Evolutionary conservation across 2,113 vertebrate species (phyloP), one percentile per base, ranked within the genome.

Genomic region (Chlorodrepanis virens): DNA sequence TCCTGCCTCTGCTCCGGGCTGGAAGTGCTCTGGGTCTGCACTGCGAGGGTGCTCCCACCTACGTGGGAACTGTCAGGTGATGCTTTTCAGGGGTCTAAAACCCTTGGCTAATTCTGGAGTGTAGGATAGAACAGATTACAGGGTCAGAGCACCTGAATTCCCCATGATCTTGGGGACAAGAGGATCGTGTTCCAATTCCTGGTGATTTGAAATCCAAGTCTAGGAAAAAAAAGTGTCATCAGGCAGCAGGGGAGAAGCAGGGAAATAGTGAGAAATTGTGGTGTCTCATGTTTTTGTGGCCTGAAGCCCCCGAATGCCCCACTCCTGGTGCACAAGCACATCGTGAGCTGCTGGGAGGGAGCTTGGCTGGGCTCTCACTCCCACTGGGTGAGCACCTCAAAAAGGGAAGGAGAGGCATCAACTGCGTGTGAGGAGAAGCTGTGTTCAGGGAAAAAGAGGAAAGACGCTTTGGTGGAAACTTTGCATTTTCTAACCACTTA

Each of bases 401-500:
- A 87, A 74, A 9, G 28, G 82, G 82, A 94, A 94, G 89, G 67
- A 37, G 12, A 6, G 3, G 29, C 7, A 6, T 14, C 7, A 21
- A 21, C 59, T 37, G 33, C 2, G 0, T 28, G n/a, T 8, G 3
- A 64, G 89, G 45, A 93, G 75, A 81, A 95, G 47, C 83, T 75
- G 67, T 8, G 0, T 28, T 86, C 33, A 3, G 52, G 89, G 67
- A 47, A 63, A 64, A 88, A 68, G 85, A 81, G 84, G 75, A 44
- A 83, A 91, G 83, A 65, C 87, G 52, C 59, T 40, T 35, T 31
- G 33, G 40, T 90, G 65, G 74, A 82, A 93, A 91, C 94, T 96
- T 96, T 88, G 82, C 90, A 27, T 96, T 88, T 92, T 95, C 44
- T 59, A 7, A 21, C 87, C 95, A 21, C 87, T 96, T 54, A 82